These are phyloP conservation scores for Polia nebulosa DNA, from an alignment of 2,888 invertebrate species.

Conservation along the genomic window DNA sequence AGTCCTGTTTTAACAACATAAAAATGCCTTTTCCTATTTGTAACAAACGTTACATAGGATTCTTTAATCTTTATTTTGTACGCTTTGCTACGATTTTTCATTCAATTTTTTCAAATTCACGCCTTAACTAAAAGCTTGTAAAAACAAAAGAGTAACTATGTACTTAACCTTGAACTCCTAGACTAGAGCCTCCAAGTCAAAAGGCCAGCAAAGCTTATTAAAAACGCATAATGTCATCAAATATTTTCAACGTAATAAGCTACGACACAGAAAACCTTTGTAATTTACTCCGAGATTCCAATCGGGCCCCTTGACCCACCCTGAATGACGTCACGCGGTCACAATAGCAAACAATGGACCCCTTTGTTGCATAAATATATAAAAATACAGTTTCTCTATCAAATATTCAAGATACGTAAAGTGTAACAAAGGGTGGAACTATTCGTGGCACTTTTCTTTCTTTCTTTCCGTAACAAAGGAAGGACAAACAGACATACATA, in stretches of 20 bases:
- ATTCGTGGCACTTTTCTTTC: slow-evolving; percentile 22
- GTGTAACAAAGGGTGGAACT: slow-evolving; percentile 47
- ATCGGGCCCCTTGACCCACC: slow-evolving; percentile 60
- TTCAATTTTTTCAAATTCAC: too few species aligned
- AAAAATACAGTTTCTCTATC: slow-evolving; percentile 44
- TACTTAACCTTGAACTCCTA: slow-evolving; percentile 11
- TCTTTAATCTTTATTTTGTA: too few species aligned
- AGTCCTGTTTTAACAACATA: too few species aligned
- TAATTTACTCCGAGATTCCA: slow-evolving; percentile 57
- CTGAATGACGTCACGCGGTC: slow-evolving; percentile 45
- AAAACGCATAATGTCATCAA: slow-evolving; percentile 48
- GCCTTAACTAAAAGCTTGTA: too few species aligned
- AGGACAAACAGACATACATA: slow-evolving; percentile 40
- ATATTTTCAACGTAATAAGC: slow-evolving; percentile 30
- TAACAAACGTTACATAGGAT: too few species aligned
- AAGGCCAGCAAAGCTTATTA: slow-evolving; percentile 47
- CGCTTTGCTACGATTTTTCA: too few species aligned
- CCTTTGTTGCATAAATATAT: slow-evolving; percentile 54
- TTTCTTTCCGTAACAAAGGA: slow-evolving; percentile 38
- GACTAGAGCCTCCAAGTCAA: slow-evolving; percentile 9
- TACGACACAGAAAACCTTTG: slow-evolving; percentile 28
- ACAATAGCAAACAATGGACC: slow-evolving; percentile 48
- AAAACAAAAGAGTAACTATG: not conserved
- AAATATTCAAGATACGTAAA: slow-evolving; percentile 57
- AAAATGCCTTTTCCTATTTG: too few species aligned